These are phyloP conservation scores for Choristoneura fumiferana DNA, from an alignment of 1,140 invertebrate genomes.

Conservation along the genomic window DNA sequence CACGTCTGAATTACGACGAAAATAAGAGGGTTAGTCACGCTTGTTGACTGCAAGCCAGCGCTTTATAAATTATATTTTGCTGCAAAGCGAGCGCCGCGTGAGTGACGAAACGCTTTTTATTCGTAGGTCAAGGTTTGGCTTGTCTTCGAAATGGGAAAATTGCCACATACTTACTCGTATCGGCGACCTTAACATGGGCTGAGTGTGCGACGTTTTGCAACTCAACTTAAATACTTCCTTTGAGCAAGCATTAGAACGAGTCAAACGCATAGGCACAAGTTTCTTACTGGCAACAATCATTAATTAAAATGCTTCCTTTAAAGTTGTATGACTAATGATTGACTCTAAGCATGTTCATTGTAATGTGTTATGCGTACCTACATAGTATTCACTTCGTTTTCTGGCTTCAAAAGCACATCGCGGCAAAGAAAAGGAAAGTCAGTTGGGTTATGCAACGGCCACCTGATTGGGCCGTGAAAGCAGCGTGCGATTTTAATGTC, in stretches of 20 bases:
- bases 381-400: background rate
- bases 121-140: conserved; percentile 75
- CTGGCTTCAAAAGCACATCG: conserved; percentile 5
- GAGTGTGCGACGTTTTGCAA: conserved; percentile 62
- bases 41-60: conserved; percentile 7
- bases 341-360: too few relatives aligned
- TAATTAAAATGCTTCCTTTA: too few relatives aligned
- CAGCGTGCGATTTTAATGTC: conserved; percentile 67
- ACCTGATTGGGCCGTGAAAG: conserved; percentile 72
- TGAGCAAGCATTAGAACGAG: background rate
- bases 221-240: conserved; percentile 9
- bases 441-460: conserved; percentile 70
- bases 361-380: too few relatives aligned
- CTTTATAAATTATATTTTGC: background rate
- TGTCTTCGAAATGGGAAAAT: conserved; percentile 77
- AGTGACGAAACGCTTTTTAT: conserved; percentile 68
- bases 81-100: conserved; percentile 30
- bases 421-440: conserved; percentile 70
- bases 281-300: too few relatives aligned
- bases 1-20: background rate
- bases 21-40: conserved; percentile 7
- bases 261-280: background rate
- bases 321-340: too few relatives aligned
- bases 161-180: conserved; percentile 56
- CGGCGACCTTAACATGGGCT: conserved; percentile 65